Evolutionary conservation across 2,113 vertebrate species (phyloP), one percentile per base, ranked within the genome.

Genomic region (Cynopterus brachyotis): DNA sequence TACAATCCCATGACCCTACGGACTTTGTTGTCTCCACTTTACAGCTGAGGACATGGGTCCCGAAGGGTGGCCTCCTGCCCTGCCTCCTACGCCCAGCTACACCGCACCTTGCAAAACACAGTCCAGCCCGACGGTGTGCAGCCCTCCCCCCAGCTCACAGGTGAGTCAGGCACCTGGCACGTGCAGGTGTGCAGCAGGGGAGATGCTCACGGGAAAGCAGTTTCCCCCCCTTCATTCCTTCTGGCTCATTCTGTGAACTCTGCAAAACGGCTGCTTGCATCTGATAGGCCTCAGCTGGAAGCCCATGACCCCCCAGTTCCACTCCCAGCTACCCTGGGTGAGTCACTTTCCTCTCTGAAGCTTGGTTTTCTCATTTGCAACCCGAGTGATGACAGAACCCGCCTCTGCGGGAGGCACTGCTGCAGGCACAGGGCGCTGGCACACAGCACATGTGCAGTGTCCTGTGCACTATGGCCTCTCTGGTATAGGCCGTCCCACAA

Each of bases 41-140:
- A 81, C 28, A 45, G n/a, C 32, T 2, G 69, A 47, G 45, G 45
- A 81, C 16, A 9, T 12, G 2, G 37, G 67, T 22, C 62, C 40
- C 7, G 1, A 15, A 12, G 70, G 2, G 55, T 59, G 42, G 19
- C n/a, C 19, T 50, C 11, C 42, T 8, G 0, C 7, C 42, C 4
- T 0, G 0, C 28, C 62, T 2, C 55, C 1, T 16, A n/a, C 0
- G 0, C 22, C 67, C 62, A 9, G 69, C 50, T 6, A 17, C 35
- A 3, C 26, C 0, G 22, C 5, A 4, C 81, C 22, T 1, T 10
- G 35, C 24, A 20, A 69, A 55, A 20, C 19, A 11, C 17, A n/a
- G 53, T 16, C 30, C 10, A 2, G 60, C 50, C 32, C 0, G 3
- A 55, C 50, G 1, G 1, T 1, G 26, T 26, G 20, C 9, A 17